Evolutionary conservation across 2,797 vertebrate species (phyloP).

Genomic region (Sebastes iracundus): DNA sequence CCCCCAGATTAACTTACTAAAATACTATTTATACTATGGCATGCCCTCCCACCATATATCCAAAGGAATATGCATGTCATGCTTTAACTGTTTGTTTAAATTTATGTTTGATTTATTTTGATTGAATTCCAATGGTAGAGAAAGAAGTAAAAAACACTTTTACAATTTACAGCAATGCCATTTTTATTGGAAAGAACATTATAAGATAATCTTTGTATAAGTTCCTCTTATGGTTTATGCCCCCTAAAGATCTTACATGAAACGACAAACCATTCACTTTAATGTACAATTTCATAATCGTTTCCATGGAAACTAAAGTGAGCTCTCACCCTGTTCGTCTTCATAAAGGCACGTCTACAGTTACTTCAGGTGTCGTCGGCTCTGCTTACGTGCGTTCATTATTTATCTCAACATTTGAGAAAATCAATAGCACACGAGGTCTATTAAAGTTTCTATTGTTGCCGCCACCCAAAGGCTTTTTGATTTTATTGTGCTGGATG

Average conservation of each 20-base stretch:
- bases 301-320: constrained; percentile 59
- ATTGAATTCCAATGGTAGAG: background rate
- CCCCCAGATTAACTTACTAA: too few relatives aligned
- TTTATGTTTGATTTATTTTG: background rate
- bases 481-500: constrained; percentile 36
- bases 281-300: constrained; percentile 23
- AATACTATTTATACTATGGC: too few relatives aligned
- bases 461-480: background rate
- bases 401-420: constrained; percentile 40
- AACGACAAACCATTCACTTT: background rate
- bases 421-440: constrained; percentile 42
- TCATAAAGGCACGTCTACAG: background rate
- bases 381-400: background rate
- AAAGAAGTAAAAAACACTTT: background rate
- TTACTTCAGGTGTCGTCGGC: constrained; percentile 5
- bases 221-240: background rate
- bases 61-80: background rate
- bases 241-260: background rate
- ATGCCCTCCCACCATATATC: background rate
- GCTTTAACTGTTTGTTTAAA: background rate
- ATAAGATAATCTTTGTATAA: background rate
- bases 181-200: background rate
- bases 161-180: background rate
- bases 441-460: constrained; percentile 37
- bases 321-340: background rate